These are phyloP conservation scores for Varroa destructor DNA, from an alignment of 1,140 invertebrate genomes.

Conservation along the genomic window DNA sequence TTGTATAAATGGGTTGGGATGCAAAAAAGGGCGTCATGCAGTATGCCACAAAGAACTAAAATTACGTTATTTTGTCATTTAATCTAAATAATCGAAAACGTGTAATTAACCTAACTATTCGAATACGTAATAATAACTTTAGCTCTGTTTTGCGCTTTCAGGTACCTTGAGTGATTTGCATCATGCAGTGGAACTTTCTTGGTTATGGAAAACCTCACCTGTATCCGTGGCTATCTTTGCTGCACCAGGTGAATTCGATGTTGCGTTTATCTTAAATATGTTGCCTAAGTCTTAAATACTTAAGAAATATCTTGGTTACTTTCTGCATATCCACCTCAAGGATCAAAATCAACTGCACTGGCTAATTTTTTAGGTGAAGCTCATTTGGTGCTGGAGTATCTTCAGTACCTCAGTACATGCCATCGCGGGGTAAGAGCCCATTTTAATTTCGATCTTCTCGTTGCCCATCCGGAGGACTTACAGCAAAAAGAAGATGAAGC, in stretches of 20 bases:
- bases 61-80: too few relatives aligned
- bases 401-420: slow-evolving; percentile 1
- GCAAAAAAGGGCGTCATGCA: too few relatives aligned
- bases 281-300: too few relatives aligned
- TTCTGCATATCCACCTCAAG: too few relatives aligned
- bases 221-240: slow-evolving; percentile 19
- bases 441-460: slow-evolving; percentile 18
- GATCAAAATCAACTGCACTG: too few relatives aligned
- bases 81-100: too few relatives aligned
- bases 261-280: too few relatives aligned
- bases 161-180: slow-evolving; percentile 4
- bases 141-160: neutral
- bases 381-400: slow-evolving; percentile 20
- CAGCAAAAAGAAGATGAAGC: slow-evolving; percentile 6
- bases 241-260: neutral
- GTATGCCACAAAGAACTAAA: too few relatives aligned
- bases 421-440: slow-evolving; percentile 3
- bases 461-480: slow-evolving; percentile 1
- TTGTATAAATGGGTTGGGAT: too few relatives aligned
- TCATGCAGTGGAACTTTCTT: slow-evolving; percentile 13
- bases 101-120: too few relatives aligned
- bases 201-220: slow-evolving; percentile 13
- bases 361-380: neutral
- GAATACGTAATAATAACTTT: too few relatives aligned
- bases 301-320: too few relatives aligned